Base-by-base conservation (phyloP, 2,888 invertebrate genomes). In the Trissoscelio sp. region DNA sequence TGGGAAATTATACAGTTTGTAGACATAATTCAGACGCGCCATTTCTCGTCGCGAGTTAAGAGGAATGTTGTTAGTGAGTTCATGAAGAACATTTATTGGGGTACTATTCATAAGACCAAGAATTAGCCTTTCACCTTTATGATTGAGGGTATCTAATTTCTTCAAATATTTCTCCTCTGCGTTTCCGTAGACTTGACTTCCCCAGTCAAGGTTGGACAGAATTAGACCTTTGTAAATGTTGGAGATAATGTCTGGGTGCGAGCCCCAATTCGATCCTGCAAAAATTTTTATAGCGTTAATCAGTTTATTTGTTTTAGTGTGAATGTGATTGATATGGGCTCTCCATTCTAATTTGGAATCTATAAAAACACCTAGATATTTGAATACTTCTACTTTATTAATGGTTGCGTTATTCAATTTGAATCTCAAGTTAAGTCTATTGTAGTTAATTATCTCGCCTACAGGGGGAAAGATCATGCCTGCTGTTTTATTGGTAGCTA, bases 201-300 rank as follows among this genome's bases (percentile, higher is more conserved):
- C 51, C 51, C 24, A 51, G 0, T 51, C n/a, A 4, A 51, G 6
- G n/a, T 0, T 3, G 0, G 24, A 51, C 4, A 51, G n/a, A 24
- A 51, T 28, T 6, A 51, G 2, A 12, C 51, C 51, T 4, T 51
- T 51, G 16, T 44, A 9, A n/a, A 44, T n/a, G n/a, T n/a, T n/a
- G n/a, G n/a, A n/a, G n/a, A n/a, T n/a, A n/a, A 42, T 14, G 7
- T 42, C 34, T 31, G 55, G 55, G 16, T 55, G 31, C 3, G 55
- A 55, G 11, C 55, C 55, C 51, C 51, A 51, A 20, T 20, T 16
- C 7, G n/a, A 39, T 11, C 24, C 24, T 6, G 16, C 12, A 44
- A 44, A 44, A 44, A 16, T 14, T 7, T 48, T 48, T 11, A 48
- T 4, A 48, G 20, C 22, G 20, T 48, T 48, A 20, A 48, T 20